phyloP scores from a whole-genome alignment of 2,113 vertebrate genomes.

The Tachysurus fulvidraco region DNA sequence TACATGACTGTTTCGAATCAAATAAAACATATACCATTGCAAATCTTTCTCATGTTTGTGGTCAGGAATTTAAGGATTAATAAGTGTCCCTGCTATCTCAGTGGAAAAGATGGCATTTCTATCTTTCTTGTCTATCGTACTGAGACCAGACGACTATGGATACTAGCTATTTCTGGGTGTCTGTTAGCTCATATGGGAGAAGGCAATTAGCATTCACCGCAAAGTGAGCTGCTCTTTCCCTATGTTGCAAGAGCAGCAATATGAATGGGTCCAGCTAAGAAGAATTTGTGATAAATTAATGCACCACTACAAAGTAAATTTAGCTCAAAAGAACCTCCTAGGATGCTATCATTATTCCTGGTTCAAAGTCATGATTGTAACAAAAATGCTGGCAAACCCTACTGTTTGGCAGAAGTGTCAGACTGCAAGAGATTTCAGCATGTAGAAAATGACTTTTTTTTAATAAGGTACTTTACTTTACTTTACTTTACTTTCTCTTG shows the following conservation, averaged over 20 bases:
- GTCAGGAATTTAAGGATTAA: not conserved
- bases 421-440: not conserved
- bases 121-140: not conserved
- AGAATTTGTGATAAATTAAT: not conserved
- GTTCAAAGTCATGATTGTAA: not conserved
- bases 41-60: not conserved
- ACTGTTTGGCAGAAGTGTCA: not conserved
- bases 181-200: not conserved
- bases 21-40: not conserved
- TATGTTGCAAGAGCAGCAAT: slow-evolving; percentile 2
- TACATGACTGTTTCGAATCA: not conserved
- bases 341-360: not conserved
- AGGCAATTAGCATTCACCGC: not conserved
- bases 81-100: not conserved
- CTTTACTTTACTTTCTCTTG: not conserved
- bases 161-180: not conserved
- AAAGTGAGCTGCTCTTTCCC: not conserved
- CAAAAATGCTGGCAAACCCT: not conserved
- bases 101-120: not conserved
- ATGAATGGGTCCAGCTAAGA: not conserved
- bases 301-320: not conserved
- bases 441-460: not conserved
- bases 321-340: not conserved
- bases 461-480: not conserved
- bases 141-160: not conserved